These are phyloP conservation scores for Salminus brasiliensis DNA, from an alignment of 2,113 vertebrate species.

Conservation along the genomic window DNA sequence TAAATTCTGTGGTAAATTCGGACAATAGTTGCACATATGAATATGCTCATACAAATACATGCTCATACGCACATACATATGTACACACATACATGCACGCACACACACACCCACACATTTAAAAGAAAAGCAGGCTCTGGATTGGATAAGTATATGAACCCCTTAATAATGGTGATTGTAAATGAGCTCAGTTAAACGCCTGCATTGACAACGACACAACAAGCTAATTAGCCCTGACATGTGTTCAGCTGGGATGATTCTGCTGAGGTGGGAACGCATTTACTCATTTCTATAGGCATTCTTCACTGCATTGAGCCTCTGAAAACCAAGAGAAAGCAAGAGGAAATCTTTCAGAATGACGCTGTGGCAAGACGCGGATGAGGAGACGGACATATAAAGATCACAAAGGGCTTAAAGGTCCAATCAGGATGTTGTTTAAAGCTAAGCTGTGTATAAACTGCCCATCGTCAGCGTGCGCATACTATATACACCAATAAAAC, in stretches of 20 bases:
- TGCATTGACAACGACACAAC: constrained; percentile 17
- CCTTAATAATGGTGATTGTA: constrained; percentile 13
- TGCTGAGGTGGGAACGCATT: background rate
- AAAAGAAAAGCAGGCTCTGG: constrained; percentile 18
- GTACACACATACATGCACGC: background rate
- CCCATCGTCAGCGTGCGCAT: background rate
- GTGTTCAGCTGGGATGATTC: constrained; percentile 1
- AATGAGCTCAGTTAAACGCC: background rate
- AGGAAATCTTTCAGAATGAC: background rate
- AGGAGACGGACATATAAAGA: constrained; percentile 2
- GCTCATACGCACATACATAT: background rate
- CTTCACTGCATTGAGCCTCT: background rate
- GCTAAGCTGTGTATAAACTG: background rate
- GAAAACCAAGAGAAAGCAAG: background rate
- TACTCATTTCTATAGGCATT: background rate
- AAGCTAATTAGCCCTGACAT: constrained; percentile 16
- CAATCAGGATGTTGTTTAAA: background rate
- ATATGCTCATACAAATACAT: background rate
- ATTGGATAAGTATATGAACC: constrained; percentile 11
- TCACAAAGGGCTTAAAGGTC: background rate
- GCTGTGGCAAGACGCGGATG: background rate
- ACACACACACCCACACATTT: background rate
- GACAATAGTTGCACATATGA: no score
- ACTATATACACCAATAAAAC: background rate
- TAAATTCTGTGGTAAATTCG: no score